phyloP scores from a whole-genome alignment of 2,113 vertebrate genomes.

The Microcebus jonahi region DNA sequence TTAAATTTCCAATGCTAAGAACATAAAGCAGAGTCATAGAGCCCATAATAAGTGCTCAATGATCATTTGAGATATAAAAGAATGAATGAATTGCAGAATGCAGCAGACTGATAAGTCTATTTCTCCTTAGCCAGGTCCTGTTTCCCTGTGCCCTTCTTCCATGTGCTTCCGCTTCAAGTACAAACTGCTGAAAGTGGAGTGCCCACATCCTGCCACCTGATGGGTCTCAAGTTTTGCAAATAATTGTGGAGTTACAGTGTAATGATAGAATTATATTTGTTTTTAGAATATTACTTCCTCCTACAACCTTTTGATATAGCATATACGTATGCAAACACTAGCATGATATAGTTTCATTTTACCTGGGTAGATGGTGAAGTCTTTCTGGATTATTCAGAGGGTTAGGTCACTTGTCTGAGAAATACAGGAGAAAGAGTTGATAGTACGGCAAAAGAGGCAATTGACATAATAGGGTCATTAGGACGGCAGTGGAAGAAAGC shows the following conservation, averaged over 20 bases:
- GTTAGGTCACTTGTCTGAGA: background rate
- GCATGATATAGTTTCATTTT: background rate
- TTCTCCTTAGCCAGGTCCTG: background rate
- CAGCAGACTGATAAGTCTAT: background rate
- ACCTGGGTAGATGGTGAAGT: background rate
- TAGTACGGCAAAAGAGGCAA: background rate
- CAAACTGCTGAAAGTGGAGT: background rate
- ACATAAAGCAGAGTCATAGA: no score
- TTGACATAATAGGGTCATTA: slow-evolving; percentile 38
- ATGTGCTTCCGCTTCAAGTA: background rate
- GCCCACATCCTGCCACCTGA: background rate
- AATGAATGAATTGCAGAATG: background rate
- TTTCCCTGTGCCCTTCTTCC: background rate
- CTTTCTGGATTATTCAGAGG: background rate
- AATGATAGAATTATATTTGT: slow-evolving; percentile 81
- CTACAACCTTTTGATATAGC: slow-evolving; percentile 64
- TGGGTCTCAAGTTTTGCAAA: slow-evolving; percentile 59
- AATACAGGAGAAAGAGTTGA: background rate
- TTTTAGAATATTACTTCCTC: slow-evolving; percentile 80
- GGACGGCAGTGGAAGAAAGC: slow-evolving; percentile 2
- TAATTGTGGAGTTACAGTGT: slow-evolving; percentile 80
- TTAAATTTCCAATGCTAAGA: background rate
- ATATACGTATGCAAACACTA: background rate
- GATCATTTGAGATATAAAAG: background rate
- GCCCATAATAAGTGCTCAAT: background rate